Percentiles rank a stretch among this genome's conserved stretches.
Evolutionary conservation across 2,113 vertebrate species (phyloP).

Genomic region (Calyptomena viridis): DNA sequence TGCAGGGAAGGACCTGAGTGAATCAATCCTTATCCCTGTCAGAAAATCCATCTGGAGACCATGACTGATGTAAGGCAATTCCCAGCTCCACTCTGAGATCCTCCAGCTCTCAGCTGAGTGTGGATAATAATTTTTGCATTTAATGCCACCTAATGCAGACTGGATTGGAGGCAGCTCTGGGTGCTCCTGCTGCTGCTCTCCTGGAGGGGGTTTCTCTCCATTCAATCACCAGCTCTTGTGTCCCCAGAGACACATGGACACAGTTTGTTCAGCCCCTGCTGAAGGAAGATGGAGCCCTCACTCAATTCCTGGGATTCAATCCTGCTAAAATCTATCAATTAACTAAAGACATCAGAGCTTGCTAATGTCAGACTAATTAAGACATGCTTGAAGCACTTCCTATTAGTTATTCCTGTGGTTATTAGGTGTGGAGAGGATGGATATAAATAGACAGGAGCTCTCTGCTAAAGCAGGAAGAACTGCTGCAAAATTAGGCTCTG

Average conservation of each 20-base stretch:
- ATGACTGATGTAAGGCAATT: neutral
- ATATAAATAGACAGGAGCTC: conserved; percentile 16
- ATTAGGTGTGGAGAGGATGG: conserved; percentile 26
- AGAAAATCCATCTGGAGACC: neutral
- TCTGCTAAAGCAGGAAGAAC: neutral
- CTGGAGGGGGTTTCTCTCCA: neutral
- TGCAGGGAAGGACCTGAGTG: neutral
- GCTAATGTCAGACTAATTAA: conserved; percentile 53
- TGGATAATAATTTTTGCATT: neutral
- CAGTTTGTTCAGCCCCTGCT: neutral
- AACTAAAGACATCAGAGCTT: conserved; percentile 12
- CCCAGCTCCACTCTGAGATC: neutral
- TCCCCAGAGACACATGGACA: neutral
- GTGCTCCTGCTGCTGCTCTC: neutral
- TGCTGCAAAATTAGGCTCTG: neutral
- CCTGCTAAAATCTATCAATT: conserved; percentile 32
- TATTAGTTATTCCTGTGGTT: conserved; percentile 35
- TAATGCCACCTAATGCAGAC: neutral
- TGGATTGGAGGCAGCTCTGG: neutral
- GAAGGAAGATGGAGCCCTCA: neutral
- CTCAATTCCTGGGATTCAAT: neutral
- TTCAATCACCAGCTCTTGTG: neutral
- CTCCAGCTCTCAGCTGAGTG: neutral
- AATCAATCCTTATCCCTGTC: too few relatives aligned
- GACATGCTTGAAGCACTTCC: conserved; percentile 9